Percentiles rank a stretch among this genome's conserved stretches.
Conservation (phyloP, 1,140 invertebrate genomes). For the Nymphalis io region DNA sequence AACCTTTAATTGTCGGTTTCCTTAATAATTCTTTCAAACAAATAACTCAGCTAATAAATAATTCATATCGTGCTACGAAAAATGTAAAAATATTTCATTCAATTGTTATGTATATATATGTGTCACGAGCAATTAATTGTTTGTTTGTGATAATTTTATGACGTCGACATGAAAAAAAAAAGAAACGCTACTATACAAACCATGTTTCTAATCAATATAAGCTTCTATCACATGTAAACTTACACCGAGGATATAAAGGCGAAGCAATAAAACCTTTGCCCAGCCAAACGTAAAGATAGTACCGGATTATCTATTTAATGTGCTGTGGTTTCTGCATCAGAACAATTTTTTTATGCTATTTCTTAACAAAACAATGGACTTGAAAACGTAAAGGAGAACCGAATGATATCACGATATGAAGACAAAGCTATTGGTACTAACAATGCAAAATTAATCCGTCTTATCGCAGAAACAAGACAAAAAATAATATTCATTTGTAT, state of each 20-base stretch:
- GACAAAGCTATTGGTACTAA: conserved; percentile 35
- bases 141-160: background rate
- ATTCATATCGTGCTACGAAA: background rate
- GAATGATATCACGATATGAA: conserved; percentile 39
- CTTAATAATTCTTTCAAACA: background rate
- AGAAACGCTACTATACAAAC: background rate
- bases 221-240: conserved; percentile 28
- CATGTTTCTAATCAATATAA: conserved; percentile 31
- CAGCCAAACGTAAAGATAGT: conserved; percentile 41
- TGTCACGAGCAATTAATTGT: background rate
- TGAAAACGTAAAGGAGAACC: conserved; percentile 32
- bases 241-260: conserved; percentile 18
- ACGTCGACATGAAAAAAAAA: background rate
- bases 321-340: conserved; percentile 25
- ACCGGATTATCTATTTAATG: conserved; percentile 38
- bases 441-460: conserved; percentile 42
- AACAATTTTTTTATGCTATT: conserved; percentile 34
- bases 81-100: background rate
- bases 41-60: conserved; percentile 2
- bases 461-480: conserved; percentile 39
- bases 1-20: conserved; percentile 6
- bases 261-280: conserved; percentile 35
- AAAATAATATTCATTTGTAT: conserved; percentile 20
- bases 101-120: background rate
- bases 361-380: conserved; percentile 36